These are phyloP conservation scores for Circaetus gallicus DNA, from an alignment of 2,113 vertebrate genomes.

Conservation along the genomic window DNA sequence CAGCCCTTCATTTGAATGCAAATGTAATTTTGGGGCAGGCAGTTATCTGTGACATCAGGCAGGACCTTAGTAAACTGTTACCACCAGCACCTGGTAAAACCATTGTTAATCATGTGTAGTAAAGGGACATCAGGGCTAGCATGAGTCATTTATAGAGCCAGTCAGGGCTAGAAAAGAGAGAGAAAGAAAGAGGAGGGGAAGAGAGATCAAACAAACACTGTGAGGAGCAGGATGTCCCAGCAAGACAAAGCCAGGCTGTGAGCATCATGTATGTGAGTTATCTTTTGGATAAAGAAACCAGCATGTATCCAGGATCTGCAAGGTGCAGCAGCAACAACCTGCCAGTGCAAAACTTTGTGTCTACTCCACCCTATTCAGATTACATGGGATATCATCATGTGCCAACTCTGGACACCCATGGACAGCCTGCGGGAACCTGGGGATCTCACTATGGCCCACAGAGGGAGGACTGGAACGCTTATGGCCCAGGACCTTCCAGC, in stretches of 20 bases:
- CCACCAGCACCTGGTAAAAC: slow-evolving; percentile 83
- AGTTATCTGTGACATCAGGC: slow-evolving; percentile 84
- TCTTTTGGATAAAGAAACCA: slow-evolving; percentile 87
- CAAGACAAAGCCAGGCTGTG: slow-evolving; percentile 64
- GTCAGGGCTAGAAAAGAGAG: slow-evolving; percentile 65
- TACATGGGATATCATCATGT: slow-evolving; percentile 88
- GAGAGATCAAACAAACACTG: slow-evolving; percentile 50
- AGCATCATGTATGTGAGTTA: slow-evolving; percentile 88
- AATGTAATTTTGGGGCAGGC: slow-evolving; percentile 81
- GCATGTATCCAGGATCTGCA: slow-evolving; percentile 89
- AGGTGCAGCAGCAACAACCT: slow-evolving; percentile 79
- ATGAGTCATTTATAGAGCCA: slow-evolving; percentile 78
- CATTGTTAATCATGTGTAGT: slow-evolving; percentile 86
- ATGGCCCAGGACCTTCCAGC: slow-evolving; percentile 81
- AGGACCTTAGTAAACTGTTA: slow-evolving; percentile 80
- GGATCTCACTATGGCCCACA: slow-evolving; percentile 79
- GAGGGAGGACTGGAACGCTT: slow-evolving; percentile 84
- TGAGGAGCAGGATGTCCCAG: slow-evolving; percentile 81
- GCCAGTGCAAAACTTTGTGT: slow-evolving; percentile 85
- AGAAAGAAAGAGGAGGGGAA: slow-evolving; percentile 65
- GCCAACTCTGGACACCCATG: slow-evolving; percentile 80
- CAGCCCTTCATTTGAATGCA: slow-evolving; percentile 88
- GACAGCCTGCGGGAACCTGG: slow-evolving; percentile 79
- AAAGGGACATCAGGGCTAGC: slow-evolving; percentile 76
- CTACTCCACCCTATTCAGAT: slow-evolving; percentile 84